Evolutionary conservation across 1,140 invertebrate species (phyloP).

Genomic region (Tribolium madens): DNA sequence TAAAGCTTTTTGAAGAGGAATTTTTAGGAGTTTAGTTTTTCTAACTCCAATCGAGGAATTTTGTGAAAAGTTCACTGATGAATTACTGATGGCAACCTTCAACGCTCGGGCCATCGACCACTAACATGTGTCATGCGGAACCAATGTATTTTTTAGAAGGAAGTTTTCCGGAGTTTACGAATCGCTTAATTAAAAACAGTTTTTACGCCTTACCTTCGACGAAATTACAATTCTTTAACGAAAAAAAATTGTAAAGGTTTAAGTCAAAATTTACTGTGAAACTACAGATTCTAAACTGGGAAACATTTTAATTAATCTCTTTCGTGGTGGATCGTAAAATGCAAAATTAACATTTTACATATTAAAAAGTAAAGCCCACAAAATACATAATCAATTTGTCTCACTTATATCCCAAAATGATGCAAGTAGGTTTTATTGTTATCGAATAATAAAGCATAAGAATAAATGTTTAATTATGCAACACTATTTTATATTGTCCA

Average conservation of each 20-base stretch:
- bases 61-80: slow-evolving; percentile 1
- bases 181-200: slow-evolving; percentile 19
- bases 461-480: too few relatives aligned
- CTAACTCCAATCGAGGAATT: not conserved
- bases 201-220: slow-evolving; percentile 22
- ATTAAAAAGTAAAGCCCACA: not conserved
- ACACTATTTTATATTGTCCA: not conserved
- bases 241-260: not conserved
- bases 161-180: slow-evolving; percentile 27
- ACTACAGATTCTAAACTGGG: too few relatives aligned
- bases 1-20: not conserved
- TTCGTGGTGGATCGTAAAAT: not conserved
- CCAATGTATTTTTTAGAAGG: slow-evolving; percentile 31
- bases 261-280: not conserved
- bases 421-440: not conserved
- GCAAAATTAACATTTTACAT: not conserved
- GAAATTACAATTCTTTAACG: slow-evolving; percentile 12
- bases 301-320: not conserved
- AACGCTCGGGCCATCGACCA: slow-evolving; percentile 19
- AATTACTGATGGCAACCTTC: slow-evolving; percentile 16
- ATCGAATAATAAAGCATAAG: too few relatives aligned
- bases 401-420: not conserved
- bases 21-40: not conserved
- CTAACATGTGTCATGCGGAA: slow-evolving; percentile 27
- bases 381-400: not conserved